These are phyloP conservation scores for Columbina picui DNA, from an alignment of 2,113 vertebrate genomes.

Conservation along the genomic window DNA sequence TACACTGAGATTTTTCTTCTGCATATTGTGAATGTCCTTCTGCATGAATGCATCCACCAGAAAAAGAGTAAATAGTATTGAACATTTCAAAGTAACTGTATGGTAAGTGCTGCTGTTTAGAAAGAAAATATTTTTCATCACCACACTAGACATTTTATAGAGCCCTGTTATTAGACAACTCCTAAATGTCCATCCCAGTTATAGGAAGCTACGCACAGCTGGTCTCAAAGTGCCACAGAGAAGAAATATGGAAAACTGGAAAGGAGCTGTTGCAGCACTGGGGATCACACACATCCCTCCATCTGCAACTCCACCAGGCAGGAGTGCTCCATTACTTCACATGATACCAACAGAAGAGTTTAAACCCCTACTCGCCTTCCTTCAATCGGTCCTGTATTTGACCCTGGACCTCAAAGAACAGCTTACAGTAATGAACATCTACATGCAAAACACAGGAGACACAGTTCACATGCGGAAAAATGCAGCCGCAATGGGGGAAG, in stretches of 20 bases:
- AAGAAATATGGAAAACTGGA: background rate
- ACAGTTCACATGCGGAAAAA: background rate
- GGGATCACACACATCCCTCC: background rate
- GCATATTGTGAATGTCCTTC: background rate
- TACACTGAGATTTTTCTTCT: background rate
- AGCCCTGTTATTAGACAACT: background rate
- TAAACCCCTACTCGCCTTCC: background rate
- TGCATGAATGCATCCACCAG: background rate
- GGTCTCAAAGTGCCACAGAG: background rate
- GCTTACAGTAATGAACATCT: background rate
- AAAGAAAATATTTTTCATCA: background rate
- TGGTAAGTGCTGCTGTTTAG: background rate
- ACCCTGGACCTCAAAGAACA: background rate
- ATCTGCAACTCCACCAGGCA: background rate
- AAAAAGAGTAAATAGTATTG: background rate
- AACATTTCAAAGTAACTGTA: background rate
- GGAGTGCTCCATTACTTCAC: accelerated
- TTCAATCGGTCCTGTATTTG: background rate
- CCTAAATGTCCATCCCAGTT: background rate
- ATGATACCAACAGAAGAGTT: background rate
- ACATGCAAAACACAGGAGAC: background rate
- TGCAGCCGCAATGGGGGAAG: background rate
- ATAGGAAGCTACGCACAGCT: background rate
- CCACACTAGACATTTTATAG: background rate
- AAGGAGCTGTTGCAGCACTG: background rate